A percentile compares a stretch with the other conserved stretches of the same genome.
Evolutionary conservation across 2,888 invertebrate genomes (phyloP).

Genomic region (Steinernema hermaphroditum): DNA sequence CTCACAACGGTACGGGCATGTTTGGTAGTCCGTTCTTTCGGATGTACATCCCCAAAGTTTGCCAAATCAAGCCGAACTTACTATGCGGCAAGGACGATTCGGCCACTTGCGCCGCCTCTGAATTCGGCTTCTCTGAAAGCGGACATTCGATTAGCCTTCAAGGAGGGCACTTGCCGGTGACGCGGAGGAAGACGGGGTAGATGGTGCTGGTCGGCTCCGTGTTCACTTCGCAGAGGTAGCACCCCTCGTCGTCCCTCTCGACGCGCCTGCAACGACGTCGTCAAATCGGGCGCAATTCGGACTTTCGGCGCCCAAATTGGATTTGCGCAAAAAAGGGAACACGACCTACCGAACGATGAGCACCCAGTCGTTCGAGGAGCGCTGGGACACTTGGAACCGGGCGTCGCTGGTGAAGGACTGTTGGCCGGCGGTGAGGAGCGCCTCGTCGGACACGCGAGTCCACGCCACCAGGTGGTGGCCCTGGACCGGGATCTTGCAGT

Average conservation of each 20-base stretch:
- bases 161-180: conserved; percentile 37
- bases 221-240: conserved; percentile 64
- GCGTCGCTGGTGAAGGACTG: conserved; percentile 59
- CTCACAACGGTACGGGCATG: too few species aligned
- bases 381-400: conserved; percentile 58
- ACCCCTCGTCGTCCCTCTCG: conserved; percentile 55
- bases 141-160: conserved; percentile 26
- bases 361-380: conserved; percentile 57
- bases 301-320: conserved; percentile 35
- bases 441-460: conserved; percentile 59
- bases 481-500: conserved; percentile 48
- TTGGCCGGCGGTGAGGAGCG: conserved; percentile 62
- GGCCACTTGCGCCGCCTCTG: conserved; percentile 2
- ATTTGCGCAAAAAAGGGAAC: not conserved
- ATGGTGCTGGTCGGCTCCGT: conserved; percentile 60
- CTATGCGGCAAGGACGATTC: conserved; percentile 33
- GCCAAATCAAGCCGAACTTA: conserved; percentile 34
- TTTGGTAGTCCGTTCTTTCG: conserved; percentile 27
- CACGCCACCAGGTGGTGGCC: conserved; percentile 49
- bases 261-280: conserved; percentile 49
- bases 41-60: conserved; percentile 24
- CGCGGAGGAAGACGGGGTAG: conserved; percentile 61
- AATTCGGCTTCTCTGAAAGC: not conserved
- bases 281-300: conserved; percentile 23
- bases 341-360: conserved; percentile 53